Evolutionary conservation across 2,888 invertebrate genomes (phyloP), one percentile per base, ranked within the genome.

Genomic region (Graphium colonna): DNA sequence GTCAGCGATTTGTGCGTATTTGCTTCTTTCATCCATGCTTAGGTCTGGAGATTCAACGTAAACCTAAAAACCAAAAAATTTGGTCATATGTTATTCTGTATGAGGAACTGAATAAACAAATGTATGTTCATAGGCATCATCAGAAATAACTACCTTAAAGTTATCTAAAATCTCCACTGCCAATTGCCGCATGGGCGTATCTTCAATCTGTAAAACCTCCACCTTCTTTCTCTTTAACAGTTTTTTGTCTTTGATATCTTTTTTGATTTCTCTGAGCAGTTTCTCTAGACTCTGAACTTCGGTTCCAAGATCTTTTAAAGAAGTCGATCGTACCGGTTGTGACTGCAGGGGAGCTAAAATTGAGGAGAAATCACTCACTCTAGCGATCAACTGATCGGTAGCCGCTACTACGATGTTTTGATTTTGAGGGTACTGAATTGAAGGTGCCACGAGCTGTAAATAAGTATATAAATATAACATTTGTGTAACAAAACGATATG

Each of bases 141-240:
- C n/a, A n/a, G n/a, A n/a, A 38, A 7, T 10, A 51, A 60, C 16
- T 58, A 86, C 86, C 73, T 75, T 70, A 1, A 77, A 77, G 53
- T 73, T 77, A 1, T 80, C 70, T 47, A 83, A 64, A n/a, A 85
- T 75, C 45, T 73, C 70, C 0, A 64, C 57, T 0, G 83, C 77
- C 58, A 82, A 59, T 47, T 65, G 65, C 50, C 79, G 69, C 21
- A 87, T 31, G 1, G 83, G 82, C 1, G 77, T 79, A 31, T 84
- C 73, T 48, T 83, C 75, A 9, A 79, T 62, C 12, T 70, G 62
- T 7, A 76, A 46, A 31, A 61, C 65, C 46, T 79, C 70, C 1
- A 62, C 56, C 12, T 60, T 63, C 51, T 61, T 61, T 54, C 52
- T 65, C 57, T 65, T 71, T 3, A 77, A 69, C 18, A 81, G 42